Base-by-base conservation (phyloP, 2,888 invertebrate genomes). In the Anagyrus pseudococci region DNA sequence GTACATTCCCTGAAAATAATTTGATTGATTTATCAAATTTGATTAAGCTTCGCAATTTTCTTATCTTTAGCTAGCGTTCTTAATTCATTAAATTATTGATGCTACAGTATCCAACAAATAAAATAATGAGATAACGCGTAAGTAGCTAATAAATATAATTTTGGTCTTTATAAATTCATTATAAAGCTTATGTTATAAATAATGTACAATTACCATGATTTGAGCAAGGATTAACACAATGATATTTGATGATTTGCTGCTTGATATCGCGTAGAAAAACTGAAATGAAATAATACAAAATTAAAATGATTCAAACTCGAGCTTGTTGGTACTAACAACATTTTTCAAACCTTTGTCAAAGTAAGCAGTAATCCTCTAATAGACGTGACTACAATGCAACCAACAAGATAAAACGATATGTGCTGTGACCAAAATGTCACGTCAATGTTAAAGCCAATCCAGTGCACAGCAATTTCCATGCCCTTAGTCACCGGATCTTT, bases 391-490 rank as follows among this genome's bases (percentile, higher is more conserved):
- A 98, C 98, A 68, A 99, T 99, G 72, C 98, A 96, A 0, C 99
- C 99, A 4, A 99, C 92, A 0, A 99, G 85, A 73, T 95, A 89
- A 82, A 99, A 99, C 0, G 98, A 98, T 49, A 99, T 92, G 78
- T 99, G 97, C 77, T 99, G 99, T 1, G 97, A 98, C 98, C 99
- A 99, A 83, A 98, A 99, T 19, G 91, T 89, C n/a, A 98, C 92
- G 81, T 99, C 98, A 71, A 99, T 93, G 75, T 93, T 88, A 73
- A 97, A 89, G 17, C 98, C 98, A 77, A 98, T 89, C 91, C 96
- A 98, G 77, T 96, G 92, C 0, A 99, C 95, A 4, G 95, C 94
- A 65, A 99, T 94, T 84, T 98, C 98, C 58, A 99, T 89, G 0
- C 96, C 96, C 68, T 94, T 85, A 0, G 99, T 98, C 2, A 99